A percentile compares a stretch with the other conserved stretches of the same genome.
phyloP scores from a whole-genome alignment of 2,888 invertebrate genomes.

The Sesia bembeciformis region DNA sequence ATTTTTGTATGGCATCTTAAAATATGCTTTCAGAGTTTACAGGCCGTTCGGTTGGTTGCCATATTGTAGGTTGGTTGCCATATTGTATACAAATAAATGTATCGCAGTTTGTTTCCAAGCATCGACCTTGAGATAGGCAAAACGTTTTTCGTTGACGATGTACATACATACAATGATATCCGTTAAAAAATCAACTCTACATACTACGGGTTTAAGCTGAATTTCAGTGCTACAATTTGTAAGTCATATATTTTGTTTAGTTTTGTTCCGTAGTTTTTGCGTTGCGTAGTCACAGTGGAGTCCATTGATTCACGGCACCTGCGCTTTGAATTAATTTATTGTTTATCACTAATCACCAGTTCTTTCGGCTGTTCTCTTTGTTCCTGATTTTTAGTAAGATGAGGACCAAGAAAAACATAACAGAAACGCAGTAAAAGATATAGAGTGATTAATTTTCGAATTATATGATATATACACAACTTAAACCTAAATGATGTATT shows the following conservation, averaged over 20 bases:
- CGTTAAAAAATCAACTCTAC: not conserved
- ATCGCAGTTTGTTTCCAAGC: conserved; percentile 21
- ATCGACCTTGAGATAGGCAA: conserved; percentile 36
- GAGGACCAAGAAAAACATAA: no score
- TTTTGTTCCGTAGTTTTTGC: not conserved
- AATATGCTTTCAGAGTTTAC: no score
- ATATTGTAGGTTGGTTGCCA: not conserved
- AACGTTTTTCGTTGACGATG: conserved; percentile 15
- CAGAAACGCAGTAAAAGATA: no score
- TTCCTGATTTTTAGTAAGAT: no score
- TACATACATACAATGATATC: not conserved
- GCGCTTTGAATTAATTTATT: not conserved
- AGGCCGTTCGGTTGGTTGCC: not conserved
- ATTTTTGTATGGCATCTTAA: no score
- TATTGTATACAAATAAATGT: conserved; percentile 15
- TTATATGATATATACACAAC: no score
- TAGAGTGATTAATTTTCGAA: no score
- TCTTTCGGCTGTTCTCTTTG: not conserved
- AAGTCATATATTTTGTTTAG: not conserved
- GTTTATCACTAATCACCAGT: not conserved
- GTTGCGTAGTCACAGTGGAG: not conserved
- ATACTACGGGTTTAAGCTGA: not conserved
- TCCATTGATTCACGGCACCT: not conserved
- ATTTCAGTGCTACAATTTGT: not conserved
- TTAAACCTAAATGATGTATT: no score